A percentile compares a stretch with the other conserved stretches of the same genome.
These are phyloP conservation scores for Pseudolycoriella hygida DNA, from an alignment of 2,888 invertebrate species.

Conservation along the genomic window DNA sequence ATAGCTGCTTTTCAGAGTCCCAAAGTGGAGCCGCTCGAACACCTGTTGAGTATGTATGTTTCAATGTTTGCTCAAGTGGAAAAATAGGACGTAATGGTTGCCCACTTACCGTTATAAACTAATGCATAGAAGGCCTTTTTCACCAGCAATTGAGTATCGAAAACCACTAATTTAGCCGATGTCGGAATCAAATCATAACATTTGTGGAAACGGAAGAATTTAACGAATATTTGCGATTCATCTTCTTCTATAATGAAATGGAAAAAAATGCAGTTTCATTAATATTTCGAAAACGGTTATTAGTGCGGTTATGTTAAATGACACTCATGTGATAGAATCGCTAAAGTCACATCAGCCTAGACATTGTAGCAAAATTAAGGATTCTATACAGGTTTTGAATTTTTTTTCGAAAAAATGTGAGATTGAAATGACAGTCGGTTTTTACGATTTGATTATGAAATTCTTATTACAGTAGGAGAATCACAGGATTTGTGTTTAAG, in stretches of 20 bases:
- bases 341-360: too few relatives aligned
- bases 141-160: conserved; percentile 94
- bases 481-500: too few relatives aligned
- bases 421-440: too few relatives aligned
- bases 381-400: too few relatives aligned
- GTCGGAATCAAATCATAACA: conserved; percentile 99
- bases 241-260: conserved; percentile 63
- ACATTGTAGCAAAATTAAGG: too few relatives aligned
- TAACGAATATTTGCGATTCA: conserved; percentile 92
- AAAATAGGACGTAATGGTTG: not conserved
- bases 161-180: conserved; percentile 96
- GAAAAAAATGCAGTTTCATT: conserved; percentile 19
- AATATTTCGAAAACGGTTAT: not conserved
- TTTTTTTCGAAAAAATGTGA: too few relatives aligned
- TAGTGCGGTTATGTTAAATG: too few relatives aligned
- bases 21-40: conserved; percentile 95
- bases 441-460: too few relatives aligned
- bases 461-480: too few relatives aligned
- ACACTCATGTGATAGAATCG: too few relatives aligned
- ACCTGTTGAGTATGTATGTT: conserved; percentile 33
- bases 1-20: conserved; percentile 83
- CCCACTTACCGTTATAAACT: conserved; percentile 78
- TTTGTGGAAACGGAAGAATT: conserved; percentile 99
- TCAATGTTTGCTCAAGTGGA: conserved; percentile 8
- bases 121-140: conserved; percentile 99